Base-by-base conservation (phyloP, 2,797 vertebrate genomes). In the Discoglossus pictus region DNA sequence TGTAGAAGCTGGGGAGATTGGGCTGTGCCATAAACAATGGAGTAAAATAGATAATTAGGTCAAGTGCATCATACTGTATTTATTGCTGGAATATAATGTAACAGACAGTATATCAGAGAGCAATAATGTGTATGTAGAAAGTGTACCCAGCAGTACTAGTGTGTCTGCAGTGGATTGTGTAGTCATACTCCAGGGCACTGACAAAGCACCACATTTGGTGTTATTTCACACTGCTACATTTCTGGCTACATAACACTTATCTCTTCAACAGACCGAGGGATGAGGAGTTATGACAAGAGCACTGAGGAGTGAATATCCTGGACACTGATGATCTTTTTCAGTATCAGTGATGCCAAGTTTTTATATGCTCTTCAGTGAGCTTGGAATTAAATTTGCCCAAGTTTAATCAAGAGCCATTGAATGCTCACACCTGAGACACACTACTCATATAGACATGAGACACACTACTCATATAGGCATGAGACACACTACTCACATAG, bases 241-340 rank as follows among this genome's bases (percentile, higher is more conserved):
- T 24, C 15, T 65, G 42, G 51, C 52, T 4, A 6, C 27, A 17
- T 47, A 47, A 38, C 17, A 17, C 13, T 44, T 46, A 65, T 65
- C 46, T 42, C 63, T 54, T 65, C 51, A 65, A 25, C n/a, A 38
- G 15, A 31, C 51, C 43, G 61, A 65, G 48, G 53, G 15, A 50
- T 54, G 51, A 65, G 9, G 53, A n/a, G 39, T 65, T 54, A 2
- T 56, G 63, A 65, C 63, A 55, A 42, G 42, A 39, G 51, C 15
- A 6, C 7, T 65, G 52, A 42, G 56, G 52, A 27, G 16, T 38
- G 10, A 55, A 65, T 34, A 65, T 46, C 11, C 17, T 39, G 21
- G 15, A 23, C 20, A 54, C 48, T 8, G 21, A 44, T 35, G 11
- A 31, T 31, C 21, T 18, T 44, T 8, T 44, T 39, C 8, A 38